Base-by-base conservation (phyloP, 2,888 invertebrate genomes). In the Sphaeridia pumilis region DNA sequence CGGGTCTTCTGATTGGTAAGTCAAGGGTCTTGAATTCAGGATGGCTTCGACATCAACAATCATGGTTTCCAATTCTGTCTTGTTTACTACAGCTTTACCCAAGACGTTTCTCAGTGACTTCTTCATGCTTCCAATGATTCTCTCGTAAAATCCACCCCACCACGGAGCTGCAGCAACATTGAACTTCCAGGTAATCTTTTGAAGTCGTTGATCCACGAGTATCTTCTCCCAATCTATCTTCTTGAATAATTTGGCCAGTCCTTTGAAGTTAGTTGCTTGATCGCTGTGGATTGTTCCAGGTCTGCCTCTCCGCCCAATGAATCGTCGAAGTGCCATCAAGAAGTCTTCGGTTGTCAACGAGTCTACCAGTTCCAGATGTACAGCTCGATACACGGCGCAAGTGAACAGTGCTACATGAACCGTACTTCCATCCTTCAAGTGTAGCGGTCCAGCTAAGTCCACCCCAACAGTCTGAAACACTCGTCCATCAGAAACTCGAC, bases 201-300 rank as follows among this genome's bases (percentile, higher is more conserved):
- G n/a, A n/a, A n/a, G n/a, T n/a, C n/a, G n/a, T n/a, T n/a, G n/a
- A n/a, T n/a, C n/a, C n/a, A n/a, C n/a, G n/a, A n/a, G n/a, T n/a
- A n/a, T n/a, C n/a, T n/a, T n/a, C n/a, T n/a, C n/a, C 60, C 75
- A 76, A 58, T 76, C 75, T 1, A 76, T 72, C 66, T 74, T 73
- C 57, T 72, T 71, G 60, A 74, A 73, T 14, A 73, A 67, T 56
- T 67, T 70, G 4, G 63, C 57, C 0, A 67, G 57, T 2, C 69
- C 66, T 2, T 65, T 57, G 58, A 73, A 72, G 55, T 70, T 70
- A 0, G 67, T 67, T 0, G 68, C 69, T 52, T 71, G 71, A 49
- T 73, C 71, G 27, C 65, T 65, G 43, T 65, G 69, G 0, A 71
- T 64, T 4, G 65, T 57, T 14, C 44, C 56, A 0, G 68, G 67